These are phyloP conservation scores for Myotis pilosus DNA, from an alignment of 2,797 vertebrate genomes.

Conservation along the genomic window DNA sequence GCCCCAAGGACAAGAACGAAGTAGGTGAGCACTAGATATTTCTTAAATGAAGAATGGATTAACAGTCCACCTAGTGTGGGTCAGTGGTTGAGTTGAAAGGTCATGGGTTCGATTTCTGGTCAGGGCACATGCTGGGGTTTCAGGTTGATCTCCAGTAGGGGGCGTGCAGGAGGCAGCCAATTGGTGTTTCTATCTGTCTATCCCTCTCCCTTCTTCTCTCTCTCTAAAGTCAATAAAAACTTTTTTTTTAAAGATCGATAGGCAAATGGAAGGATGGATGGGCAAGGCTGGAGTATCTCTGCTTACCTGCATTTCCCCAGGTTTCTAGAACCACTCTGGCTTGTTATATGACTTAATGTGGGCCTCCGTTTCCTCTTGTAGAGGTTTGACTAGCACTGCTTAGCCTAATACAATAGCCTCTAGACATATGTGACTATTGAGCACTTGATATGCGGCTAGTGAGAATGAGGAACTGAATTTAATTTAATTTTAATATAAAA, in stretches of 20 bases:
- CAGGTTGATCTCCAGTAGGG: too few species aligned
- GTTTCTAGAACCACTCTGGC: background rate
- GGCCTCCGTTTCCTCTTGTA: background rate
- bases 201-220: too few species aligned
- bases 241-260: background rate
- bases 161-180: too few species aligned
- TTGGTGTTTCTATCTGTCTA: too few species aligned
- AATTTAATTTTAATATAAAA: conserved; percentile 19
- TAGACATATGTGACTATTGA: background rate
- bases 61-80: background rate
- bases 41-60: background rate
- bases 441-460: background rate
- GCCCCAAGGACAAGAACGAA: background rate
- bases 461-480: background rate
- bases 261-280: background rate
- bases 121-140: too few species aligned
- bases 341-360: background rate
- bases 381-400: background rate
- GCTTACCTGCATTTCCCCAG: background rate
- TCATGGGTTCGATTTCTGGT: too few species aligned
- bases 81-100: too few species aligned
- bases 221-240: too few species aligned
- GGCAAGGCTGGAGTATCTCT: too few species aligned
- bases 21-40: background rate
- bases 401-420: background rate